phyloP scores from a whole-genome alignment of 1,140 invertebrate genomes.

The Drosophila sucinea region DNA sequence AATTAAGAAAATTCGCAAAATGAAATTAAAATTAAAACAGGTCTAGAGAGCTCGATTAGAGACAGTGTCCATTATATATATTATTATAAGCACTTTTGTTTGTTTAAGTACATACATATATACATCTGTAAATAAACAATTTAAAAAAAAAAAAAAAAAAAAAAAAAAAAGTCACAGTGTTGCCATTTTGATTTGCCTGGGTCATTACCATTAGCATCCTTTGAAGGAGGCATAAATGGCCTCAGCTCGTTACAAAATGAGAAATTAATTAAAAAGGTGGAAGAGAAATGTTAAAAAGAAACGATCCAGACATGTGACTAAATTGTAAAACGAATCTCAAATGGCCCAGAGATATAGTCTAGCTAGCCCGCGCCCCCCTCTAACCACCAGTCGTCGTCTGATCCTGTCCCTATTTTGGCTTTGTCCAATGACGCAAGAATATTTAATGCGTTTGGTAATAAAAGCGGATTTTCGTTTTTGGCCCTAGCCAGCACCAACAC shows the following conservation, averaged over 20 bases:
- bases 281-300: slow-evolving; percentile 55
- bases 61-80: too few relatives aligned
- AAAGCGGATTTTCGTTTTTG: slow-evolving; percentile 67
- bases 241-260: slow-evolving; percentile 36
- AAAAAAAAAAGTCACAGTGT: slow-evolving; percentile 67
- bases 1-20: too few relatives aligned
- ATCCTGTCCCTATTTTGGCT: slow-evolving; percentile 12
- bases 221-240: slow-evolving; percentile 60
- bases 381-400: neutral
- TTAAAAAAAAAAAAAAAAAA: too few relatives aligned
- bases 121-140: too few relatives aligned
- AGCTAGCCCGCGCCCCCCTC: neutral
- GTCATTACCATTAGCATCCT: slow-evolving; percentile 45
- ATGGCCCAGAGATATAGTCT: slow-evolving; percentile 35
- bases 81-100: too few relatives aligned
- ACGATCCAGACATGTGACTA: slow-evolving; percentile 58
- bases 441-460: slow-evolving; percentile 76
- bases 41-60: too few relatives aligned
- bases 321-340: slow-evolving; percentile 73
- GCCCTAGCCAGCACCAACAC: slow-evolving; percentile 13
- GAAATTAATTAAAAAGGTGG: slow-evolving; percentile 77
- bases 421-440: slow-evolving; percentile 71
- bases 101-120: too few relatives aligned
- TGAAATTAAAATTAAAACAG: too few relatives aligned
- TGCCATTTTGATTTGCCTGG: slow-evolving; percentile 74